These are phyloP conservation scores for Thumatha senex DNA, from an alignment of 2,888 invertebrate species.

Conservation along the genomic window DNA sequence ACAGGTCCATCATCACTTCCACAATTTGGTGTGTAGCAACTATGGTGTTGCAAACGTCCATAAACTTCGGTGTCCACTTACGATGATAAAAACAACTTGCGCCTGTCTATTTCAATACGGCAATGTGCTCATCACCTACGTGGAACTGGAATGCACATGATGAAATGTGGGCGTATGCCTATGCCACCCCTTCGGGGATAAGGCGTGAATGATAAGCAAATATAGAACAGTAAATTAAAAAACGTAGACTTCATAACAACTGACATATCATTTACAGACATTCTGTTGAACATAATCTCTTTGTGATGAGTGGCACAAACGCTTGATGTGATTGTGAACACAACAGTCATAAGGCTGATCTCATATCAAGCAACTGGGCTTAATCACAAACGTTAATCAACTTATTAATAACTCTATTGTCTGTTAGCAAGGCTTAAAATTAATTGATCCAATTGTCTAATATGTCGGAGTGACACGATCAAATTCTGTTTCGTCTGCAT, in stretches of 20 bases:
- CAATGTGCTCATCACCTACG: too few species aligned
- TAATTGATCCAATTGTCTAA: constrained; percentile 36
- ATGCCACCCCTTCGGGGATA: too few species aligned
- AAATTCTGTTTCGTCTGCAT: constrained; percentile 48
- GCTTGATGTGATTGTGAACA: constrained; percentile 61
- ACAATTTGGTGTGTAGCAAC: too few species aligned
- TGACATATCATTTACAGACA: constrained; percentile 35
- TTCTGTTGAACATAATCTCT: constrained; percentile 41
- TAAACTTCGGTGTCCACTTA: too few species aligned
- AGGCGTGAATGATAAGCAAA: too few species aligned
- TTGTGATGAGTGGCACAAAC: constrained; percentile 58
- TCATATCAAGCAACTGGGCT: constrained; percentile 8
- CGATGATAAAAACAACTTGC: too few species aligned
- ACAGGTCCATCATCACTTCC: too few species aligned
- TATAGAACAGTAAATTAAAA: constrained; percentile 6
- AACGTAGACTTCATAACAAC: constrained; percentile 26
- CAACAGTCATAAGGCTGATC: constrained; percentile 50
- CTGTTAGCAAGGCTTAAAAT: constrained; percentile 40
- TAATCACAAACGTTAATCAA: constrained; percentile 24
- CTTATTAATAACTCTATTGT: constrained; percentile 44
- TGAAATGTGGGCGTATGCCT: too few species aligned
- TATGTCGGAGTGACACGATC: constrained; percentile 46
- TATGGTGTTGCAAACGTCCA: too few species aligned
- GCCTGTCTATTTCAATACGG: too few species aligned
- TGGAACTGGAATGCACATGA: too few species aligned